These are phyloP conservation scores for Yponomeuta evonymella DNA, from an alignment of 2,888 invertebrate genomes.

Conservation along the genomic window DNA sequence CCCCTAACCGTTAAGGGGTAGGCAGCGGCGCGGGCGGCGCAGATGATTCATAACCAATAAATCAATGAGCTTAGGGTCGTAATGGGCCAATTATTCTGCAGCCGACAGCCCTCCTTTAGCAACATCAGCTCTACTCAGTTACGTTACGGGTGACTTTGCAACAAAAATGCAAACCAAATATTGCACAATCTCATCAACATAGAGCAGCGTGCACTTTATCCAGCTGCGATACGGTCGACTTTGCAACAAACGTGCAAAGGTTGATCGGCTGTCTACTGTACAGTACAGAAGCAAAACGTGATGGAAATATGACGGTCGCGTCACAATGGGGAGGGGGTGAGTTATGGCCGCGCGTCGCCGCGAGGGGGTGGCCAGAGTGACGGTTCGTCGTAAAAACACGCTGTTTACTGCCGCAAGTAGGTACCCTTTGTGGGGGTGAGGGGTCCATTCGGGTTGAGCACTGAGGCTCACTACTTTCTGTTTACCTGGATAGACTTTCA, in stretches of 20 bases:
- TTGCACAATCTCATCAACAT: too few relatives aligned
- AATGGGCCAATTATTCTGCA: slow-evolving; percentile 69
- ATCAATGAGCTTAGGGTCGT: slow-evolving; percentile 62
- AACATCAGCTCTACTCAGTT: too few relatives aligned
- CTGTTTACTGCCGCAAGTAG: not conserved
- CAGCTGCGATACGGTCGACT: too few relatives aligned
- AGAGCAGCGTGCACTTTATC: too few relatives aligned
- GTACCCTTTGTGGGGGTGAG: not conserved
- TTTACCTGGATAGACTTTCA: not conserved
- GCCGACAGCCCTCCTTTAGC: too few relatives aligned
- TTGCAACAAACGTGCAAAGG: too few relatives aligned
- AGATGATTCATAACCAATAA: slow-evolving; percentile 75
- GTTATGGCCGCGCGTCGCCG: not conserved
- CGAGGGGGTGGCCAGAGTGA: not conserved
- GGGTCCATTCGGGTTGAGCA: not conserved
- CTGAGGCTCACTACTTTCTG: not conserved
- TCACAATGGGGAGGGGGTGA: not conserved
- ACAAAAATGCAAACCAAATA: too few relatives aligned
- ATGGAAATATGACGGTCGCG: slow-evolving; percentile 1
- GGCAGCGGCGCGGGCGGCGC: slow-evolving; percentile 32
- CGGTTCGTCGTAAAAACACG: not conserved
- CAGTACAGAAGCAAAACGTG: slow-evolving; percentile 20
- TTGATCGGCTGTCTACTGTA: not conserved
- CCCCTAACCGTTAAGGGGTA: slow-evolving; percentile 18
- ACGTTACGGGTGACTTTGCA: too few relatives aligned